Evolutionary conservation across 2,797 vertebrate genomes (phyloP), one percentile per base, ranked within the genome.

Genomic region (Thunnus albacares): DNA sequence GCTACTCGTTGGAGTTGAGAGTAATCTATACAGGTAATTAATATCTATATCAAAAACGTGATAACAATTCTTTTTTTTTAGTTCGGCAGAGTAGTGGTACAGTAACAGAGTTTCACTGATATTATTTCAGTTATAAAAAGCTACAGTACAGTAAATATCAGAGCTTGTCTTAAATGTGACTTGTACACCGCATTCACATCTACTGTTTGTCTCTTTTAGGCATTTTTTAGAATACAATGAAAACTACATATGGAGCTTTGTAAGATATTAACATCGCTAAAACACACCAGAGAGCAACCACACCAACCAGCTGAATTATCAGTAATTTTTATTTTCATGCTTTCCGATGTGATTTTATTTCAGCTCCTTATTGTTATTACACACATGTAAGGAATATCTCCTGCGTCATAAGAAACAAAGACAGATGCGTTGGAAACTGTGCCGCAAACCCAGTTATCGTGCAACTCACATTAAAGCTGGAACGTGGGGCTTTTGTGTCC

Each of bases 21-120:
- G 61, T 63, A 53, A 85, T 79, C 65, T 35, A 63, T 45, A 69
- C n/a, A 24, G 73, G 58, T 33, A 64, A 83, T 74, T 82, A 76
- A 41, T 12, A 35, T 83, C 78, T 60, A 43, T 20, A 30, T 30
- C 28, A 30, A 30, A 30, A 30, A 30, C 24, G 28, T 30, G 28
- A 30, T 30, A 30, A 30, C 28, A 30, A 30, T 30, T 30, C 28
- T 30, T 30, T 30, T 4, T 30, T 3, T 30, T 30, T 30, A 30
- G 28, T 30, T 30, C 28, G 0, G 5, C 4, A 30, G 28, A 30
- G 28, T 30, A 30, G 28, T 30, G 28, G 28, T 30, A 30, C 28
- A 30, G 28, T 30, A 30, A 30, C 3, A 30, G 28, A 20, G 11
- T 15, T 13, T 33, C 30, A 33, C 6, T 67, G 55, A 86, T 71